Percentiles rank a stretch among this genome's conserved stretches.
Evolutionary conservation across 2,113 vertebrate genomes (phyloP).

Genomic region (Tachysurus vachellii): DNA sequence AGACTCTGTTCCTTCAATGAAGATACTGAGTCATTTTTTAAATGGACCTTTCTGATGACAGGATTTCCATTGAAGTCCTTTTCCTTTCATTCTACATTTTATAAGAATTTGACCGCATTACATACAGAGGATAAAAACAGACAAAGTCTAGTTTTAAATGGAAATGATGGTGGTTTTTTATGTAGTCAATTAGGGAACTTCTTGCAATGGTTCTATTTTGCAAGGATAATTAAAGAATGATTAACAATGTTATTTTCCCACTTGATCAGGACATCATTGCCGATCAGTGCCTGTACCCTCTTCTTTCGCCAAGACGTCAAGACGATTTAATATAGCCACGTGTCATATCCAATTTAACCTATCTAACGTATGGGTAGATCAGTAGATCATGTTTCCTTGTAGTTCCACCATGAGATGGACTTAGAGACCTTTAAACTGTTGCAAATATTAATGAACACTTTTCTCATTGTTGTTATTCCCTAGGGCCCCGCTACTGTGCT

Average conservation of each 20-base stretch:
- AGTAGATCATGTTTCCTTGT: background rate
- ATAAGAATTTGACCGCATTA: constrained; percentile 11
- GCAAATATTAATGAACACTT: constrained; percentile 44
- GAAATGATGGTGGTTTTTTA: background rate
- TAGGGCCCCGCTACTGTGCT: constrained; percentile 23
- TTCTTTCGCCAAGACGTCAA: background rate
- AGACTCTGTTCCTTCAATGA: constrained; percentile 17
- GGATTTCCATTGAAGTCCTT: background rate
- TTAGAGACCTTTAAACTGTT: constrained; percentile 33
- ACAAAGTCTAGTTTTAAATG: constrained; percentile 8
- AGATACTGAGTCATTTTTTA: constrained; percentile 3
- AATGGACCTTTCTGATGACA: constrained; percentile 22
- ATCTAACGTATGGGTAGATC: background rate
- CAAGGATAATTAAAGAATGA: constrained; percentile 15
- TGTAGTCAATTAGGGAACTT: background rate
- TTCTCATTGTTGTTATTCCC: constrained; percentile 42
- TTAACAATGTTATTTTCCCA: background rate
- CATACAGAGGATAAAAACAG: background rate
- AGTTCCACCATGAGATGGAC: constrained; percentile 21
- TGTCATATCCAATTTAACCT: background rate
- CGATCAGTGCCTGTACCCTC: background rate
- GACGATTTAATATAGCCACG: background rate
- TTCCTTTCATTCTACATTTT: constrained; percentile 15
- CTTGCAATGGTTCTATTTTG: background rate
- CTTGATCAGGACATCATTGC: background rate